phyloP scores from a whole-genome alignment of 2,797 vertebrate species.

The Fundulus diaphanus region DNA sequence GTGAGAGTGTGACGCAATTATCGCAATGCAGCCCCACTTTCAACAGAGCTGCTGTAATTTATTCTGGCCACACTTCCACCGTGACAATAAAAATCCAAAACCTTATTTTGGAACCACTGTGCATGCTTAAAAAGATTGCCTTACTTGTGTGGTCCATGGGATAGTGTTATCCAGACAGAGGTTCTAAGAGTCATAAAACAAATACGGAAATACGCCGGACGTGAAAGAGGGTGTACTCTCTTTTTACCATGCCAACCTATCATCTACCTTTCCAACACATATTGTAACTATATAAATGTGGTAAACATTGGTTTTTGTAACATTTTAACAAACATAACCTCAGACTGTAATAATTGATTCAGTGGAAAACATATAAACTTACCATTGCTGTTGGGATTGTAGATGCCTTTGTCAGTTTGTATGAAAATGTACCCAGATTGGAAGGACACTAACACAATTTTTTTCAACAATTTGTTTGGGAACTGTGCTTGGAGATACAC shows the following conservation, averaged over 20 bases:
- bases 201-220: neutral
- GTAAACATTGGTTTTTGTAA: neutral
- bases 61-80: too few species aligned
- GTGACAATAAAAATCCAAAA: too few species aligned
- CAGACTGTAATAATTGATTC: neutral
- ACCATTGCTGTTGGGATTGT: slow-evolving; percentile 80
- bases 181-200: neutral
- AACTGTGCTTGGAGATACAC: slow-evolving; percentile 75
- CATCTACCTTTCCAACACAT: neutral
- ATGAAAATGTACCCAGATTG: slow-evolving; percentile 82
- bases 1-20: too few species aligned
- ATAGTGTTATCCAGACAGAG: neutral
- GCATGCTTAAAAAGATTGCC: neutral
- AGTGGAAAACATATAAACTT: neutral
- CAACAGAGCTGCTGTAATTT: too few species aligned
- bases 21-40: too few species aligned
- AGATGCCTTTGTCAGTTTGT: slow-evolving; percentile 83
- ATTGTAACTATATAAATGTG: neutral
- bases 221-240: neutral
- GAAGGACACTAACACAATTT: slow-evolving; percentile 79
- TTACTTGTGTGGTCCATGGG: neutral
- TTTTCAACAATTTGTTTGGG: slow-evolving; percentile 63
- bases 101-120: too few species aligned
- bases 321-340: neutral
- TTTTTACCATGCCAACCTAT: neutral